Conservation (phyloP, 2,113 vertebrate genomes). For the Marcusenius ussheri region DNA sequence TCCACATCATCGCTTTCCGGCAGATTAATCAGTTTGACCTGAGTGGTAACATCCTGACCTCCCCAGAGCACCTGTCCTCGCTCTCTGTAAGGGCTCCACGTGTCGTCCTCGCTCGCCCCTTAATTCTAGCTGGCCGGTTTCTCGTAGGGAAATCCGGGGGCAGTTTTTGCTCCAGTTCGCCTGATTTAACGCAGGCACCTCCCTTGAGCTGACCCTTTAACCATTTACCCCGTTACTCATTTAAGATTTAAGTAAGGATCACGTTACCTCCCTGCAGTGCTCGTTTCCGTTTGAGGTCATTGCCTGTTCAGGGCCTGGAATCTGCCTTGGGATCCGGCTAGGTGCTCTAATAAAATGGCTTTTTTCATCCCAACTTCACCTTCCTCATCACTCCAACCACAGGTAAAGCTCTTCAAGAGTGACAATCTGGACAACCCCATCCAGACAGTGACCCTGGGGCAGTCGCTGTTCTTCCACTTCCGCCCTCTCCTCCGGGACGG, state of each 20-base stretch:
- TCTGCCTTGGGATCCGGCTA: background rate
- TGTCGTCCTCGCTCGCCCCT: background rate
- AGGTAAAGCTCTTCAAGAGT: constrained; percentile 94
- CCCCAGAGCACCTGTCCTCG: constrained; percentile 81
- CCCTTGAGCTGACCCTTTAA: background rate
- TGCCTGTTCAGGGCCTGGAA: background rate
- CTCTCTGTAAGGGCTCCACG: constrained; percentile 68
- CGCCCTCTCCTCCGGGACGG: constrained; percentile 84
- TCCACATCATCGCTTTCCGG: constrained; percentile 93
- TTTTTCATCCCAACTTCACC: background rate
- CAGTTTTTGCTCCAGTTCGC: background rate
- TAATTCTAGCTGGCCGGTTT: background rate
- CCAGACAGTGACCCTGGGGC: constrained; percentile 84
- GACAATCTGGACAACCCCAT: constrained; percentile 94
- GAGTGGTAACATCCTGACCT: constrained; percentile 88
- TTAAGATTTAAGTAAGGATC: background rate
- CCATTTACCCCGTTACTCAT: background rate
- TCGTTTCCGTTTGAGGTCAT: background rate
- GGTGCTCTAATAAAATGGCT: background rate
- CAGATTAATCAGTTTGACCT: constrained; percentile 97
- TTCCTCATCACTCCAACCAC: background rate
- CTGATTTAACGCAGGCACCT: background rate
- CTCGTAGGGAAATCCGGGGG: background rate
- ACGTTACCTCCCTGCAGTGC: background rate
- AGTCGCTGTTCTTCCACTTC: constrained; percentile 95